Conservation (phyloP, 2,113 vertebrate species). For the Urocolius indicus region DNA sequence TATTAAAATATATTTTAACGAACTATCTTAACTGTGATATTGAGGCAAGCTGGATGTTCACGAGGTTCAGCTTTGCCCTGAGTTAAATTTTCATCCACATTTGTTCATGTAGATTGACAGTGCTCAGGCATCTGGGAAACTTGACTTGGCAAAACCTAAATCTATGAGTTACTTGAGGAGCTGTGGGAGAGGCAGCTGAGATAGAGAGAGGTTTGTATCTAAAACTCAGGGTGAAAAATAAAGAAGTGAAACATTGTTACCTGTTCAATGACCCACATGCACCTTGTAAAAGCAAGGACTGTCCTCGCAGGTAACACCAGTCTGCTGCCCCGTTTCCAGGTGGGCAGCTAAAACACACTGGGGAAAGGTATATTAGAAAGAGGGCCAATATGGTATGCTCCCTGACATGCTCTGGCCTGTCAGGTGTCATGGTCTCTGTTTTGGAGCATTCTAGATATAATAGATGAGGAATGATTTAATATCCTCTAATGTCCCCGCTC, state of each 20-base stretch:
- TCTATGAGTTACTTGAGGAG: not conserved
- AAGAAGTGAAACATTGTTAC: not conserved
- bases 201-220: not conserved
- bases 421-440: not conserved
- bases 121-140: not conserved
- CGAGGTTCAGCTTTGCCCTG: not conserved
- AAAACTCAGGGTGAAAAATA: not conserved
- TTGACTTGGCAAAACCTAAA: not conserved
- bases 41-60: not conserved
- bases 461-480: not conserved
- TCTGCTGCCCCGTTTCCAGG: not conserved
- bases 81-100: not conserved
- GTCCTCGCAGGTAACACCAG: not conserved
- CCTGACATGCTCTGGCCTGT: not conserved
- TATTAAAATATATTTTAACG: not conserved
- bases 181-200: not conserved
- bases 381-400: fast-evolving
- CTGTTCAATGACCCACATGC: not conserved
- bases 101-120: not conserved
- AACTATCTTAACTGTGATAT: not conserved
- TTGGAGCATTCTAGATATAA: not conserved
- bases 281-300: not conserved
- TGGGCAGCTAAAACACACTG: fast-evolving
- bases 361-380: not conserved
- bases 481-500: not conserved